These are phyloP conservation scores for Eutrigla gurnardus DNA, from an alignment of 2,797 vertebrate genomes.

Conservation along the genomic window DNA sequence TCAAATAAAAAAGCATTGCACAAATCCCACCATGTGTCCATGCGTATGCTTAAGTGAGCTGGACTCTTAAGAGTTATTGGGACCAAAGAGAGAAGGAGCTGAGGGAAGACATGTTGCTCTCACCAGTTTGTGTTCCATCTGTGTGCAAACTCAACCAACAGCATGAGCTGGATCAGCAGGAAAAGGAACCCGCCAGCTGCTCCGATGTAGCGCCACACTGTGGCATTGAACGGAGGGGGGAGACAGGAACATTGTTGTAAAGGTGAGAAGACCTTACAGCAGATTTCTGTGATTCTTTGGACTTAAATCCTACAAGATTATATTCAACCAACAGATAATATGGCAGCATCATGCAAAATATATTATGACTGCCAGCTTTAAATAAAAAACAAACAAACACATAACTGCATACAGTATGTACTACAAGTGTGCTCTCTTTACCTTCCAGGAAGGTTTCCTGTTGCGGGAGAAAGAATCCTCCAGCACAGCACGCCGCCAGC, in stretches of 20 bases:
- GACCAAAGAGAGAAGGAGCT: background rate
- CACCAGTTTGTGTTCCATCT: conserved; percentile 99
- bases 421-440: conserved; percentile 63
- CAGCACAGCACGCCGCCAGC: conserved; percentile 91
- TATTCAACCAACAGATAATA: background rate
- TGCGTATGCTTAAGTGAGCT: background rate
- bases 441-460: conserved; percentile 93
- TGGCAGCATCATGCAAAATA: background rate
- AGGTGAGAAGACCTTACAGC: background rate
- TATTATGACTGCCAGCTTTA: background rate
- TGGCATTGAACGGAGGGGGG: conserved; percentile 13
- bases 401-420: background rate
- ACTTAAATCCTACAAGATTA: background rate
- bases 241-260: conserved; percentile 5
- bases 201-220: conserved; percentile 95
- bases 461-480: conserved; percentile 94
- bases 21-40: background rate
- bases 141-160: conserved; percentile 97
- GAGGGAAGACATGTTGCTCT: conserved; percentile 52
- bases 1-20: conserved; percentile 2
- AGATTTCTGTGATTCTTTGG: background rate
- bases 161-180: conserved; percentile 92
- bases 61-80: background rate
- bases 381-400: background rate
- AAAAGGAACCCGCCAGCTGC: conserved; percentile 89